phyloP scores from a whole-genome alignment of 2,113 vertebrate species.

The Heptranchias perlo region DNA sequence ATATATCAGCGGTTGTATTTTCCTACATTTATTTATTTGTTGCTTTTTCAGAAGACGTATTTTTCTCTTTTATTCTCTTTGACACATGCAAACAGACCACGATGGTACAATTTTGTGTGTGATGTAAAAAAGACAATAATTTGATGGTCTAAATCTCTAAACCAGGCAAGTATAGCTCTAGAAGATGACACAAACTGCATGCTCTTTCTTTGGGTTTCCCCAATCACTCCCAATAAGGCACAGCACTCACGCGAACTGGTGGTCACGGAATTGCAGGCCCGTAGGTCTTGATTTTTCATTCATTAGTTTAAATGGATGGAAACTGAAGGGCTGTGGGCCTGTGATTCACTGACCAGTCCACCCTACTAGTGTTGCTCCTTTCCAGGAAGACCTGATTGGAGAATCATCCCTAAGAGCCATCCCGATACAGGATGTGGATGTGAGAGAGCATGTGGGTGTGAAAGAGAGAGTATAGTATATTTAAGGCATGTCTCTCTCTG shows the following conservation, averaged over 20 bases:
- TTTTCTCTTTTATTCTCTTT: no score
- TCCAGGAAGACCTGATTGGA: background rate
- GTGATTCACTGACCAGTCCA: background rate
- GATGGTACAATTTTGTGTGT: no score
- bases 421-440: background rate
- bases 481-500: background rate
- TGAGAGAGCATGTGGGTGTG: background rate
- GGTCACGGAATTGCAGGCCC: background rate
- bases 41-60: no score
- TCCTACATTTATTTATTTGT: no score
- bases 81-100: no score
- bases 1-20: background rate
- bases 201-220: background rate
- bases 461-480: background rate
- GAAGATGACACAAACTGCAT: background rate
- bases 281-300: background rate
- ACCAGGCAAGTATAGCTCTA: background rate
- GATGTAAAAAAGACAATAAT: background rate
- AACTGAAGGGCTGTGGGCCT: no score
- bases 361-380: background rate
- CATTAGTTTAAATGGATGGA: background rate
- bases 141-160: background rate
- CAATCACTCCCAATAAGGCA: background rate
- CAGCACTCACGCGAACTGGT: background rate
- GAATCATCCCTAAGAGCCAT: background rate